phyloP scores from a whole-genome alignment of 2,113 vertebrate species.

The Colius striatus region DNA sequence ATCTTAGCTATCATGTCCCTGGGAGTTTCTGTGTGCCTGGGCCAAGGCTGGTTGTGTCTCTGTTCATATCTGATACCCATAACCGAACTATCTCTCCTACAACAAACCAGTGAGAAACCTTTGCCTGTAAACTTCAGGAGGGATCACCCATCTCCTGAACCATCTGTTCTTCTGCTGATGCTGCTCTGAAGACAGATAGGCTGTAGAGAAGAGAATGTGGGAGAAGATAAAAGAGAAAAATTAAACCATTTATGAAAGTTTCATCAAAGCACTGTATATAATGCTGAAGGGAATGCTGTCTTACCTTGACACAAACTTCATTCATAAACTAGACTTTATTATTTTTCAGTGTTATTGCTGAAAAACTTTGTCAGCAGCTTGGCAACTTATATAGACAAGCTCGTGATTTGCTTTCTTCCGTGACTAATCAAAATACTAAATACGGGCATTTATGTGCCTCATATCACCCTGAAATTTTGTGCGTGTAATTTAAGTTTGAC shows the following conservation, averaged over 20 bases:
- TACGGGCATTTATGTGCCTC: not conserved
- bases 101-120: not conserved
- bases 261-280: constrained; percentile 48
- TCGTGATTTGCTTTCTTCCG: not conserved
- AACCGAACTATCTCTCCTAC: not conserved
- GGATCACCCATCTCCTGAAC: not conserved
- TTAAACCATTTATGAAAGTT: constrained; percentile 55
- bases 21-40: not conserved
- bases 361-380: not conserved
- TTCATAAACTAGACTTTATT: not conserved
- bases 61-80: accelerated
- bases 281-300: not conserved
- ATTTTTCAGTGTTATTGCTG: not conserved
- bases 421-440: not conserved
- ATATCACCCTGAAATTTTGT: not conserved
- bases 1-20: not conserved
- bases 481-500: not conserved
- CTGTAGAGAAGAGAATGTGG: not conserved
- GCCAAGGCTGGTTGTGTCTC: not conserved
- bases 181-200: not conserved
- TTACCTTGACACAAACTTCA: constrained; percentile 38
- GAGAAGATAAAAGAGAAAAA: constrained; percentile 65
- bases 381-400: not conserved
- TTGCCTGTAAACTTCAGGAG: not conserved
- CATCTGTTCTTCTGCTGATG: not conserved